Conservation (phyloP, 2,797 vertebrate species). For the Phataginus tricuspis region DNA sequence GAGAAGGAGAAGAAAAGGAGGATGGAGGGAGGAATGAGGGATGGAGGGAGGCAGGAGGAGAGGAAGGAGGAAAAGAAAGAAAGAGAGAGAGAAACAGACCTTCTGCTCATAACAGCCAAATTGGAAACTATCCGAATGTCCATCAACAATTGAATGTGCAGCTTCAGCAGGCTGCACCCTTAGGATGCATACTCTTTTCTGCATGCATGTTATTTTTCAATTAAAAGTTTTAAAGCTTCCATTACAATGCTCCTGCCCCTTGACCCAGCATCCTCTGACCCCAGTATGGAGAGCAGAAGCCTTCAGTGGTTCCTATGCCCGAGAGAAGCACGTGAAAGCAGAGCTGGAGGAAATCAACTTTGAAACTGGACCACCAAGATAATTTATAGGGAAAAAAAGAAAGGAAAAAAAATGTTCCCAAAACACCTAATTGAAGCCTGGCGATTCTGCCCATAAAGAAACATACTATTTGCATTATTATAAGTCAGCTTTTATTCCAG, state of each 20-base stretch:
- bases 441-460: conserved; percentile 17
- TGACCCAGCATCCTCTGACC: not conserved
- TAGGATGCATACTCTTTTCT: not conserved
- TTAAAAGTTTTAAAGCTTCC: not conserved
- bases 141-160: not conserved
- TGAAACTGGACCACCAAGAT: not conserved
- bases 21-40: too few species aligned
- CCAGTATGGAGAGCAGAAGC: not conserved
- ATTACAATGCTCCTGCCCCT: not conserved
- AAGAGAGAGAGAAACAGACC: too few species aligned
- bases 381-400: not conserved
- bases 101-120: not conserved
- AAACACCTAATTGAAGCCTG: not conserved
- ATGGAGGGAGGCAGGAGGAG: not conserved
- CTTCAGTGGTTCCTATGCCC: not conserved
- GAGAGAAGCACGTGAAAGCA: not conserved
- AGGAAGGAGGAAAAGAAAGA: rapidly evolving
- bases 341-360: not conserved
- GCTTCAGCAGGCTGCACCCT: not conserved
- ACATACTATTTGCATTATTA: not conserved
- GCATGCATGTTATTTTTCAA: not conserved
- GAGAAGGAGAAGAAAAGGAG: not conserved
- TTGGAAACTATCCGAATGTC: not conserved
- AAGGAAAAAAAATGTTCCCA: not conserved
- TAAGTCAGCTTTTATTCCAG: not conserved